Conservation (phyloP, 2,888 invertebrate species). For the Zootermopsis nevadensis region DNA sequence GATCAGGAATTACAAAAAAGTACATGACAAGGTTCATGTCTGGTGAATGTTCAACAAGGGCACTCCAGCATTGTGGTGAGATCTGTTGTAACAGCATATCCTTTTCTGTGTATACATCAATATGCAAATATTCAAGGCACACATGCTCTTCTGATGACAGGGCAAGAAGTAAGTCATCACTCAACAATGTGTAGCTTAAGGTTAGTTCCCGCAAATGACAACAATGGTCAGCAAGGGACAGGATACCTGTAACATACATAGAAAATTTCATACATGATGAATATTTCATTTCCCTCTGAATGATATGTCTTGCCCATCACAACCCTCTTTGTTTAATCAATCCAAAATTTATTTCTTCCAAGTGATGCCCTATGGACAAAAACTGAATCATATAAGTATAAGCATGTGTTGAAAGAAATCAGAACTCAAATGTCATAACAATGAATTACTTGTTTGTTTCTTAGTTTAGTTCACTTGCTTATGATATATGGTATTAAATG, state of each 20-base stretch:
- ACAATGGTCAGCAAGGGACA: slow-evolving; percentile 57
- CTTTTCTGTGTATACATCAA: slow-evolving; percentile 59
- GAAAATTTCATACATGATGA: no score
- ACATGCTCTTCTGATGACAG: slow-evolving; percentile 57
- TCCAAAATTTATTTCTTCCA: no score
- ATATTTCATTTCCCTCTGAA: no score
- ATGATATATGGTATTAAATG: no score
- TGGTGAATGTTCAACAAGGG: slow-evolving; percentile 58
- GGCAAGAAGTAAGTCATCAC: slow-evolving; percentile 59
- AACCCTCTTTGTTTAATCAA: no score
- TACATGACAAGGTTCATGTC: slow-evolving; percentile 60
- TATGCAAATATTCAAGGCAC: slow-evolving; percentile 58
- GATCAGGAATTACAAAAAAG: slow-evolving; percentile 59
- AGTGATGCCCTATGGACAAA: no score
- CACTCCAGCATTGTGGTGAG: slow-evolving; percentile 56
- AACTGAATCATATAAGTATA: no score
- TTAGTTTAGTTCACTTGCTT: no score
- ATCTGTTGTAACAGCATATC: slow-evolving; percentile 29
- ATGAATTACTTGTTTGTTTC: no score
- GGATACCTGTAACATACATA: slow-evolving; percentile 56
- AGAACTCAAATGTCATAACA: no score
- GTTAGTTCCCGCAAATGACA: slow-evolving; percentile 59
- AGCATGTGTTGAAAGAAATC: no score
- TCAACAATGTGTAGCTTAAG: slow-evolving; percentile 60
- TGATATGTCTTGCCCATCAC: no score